These are phyloP conservation scores for Sebastes cheni DNA, from an alignment of 2,797 vertebrate species.

Conservation along the genomic window DNA sequence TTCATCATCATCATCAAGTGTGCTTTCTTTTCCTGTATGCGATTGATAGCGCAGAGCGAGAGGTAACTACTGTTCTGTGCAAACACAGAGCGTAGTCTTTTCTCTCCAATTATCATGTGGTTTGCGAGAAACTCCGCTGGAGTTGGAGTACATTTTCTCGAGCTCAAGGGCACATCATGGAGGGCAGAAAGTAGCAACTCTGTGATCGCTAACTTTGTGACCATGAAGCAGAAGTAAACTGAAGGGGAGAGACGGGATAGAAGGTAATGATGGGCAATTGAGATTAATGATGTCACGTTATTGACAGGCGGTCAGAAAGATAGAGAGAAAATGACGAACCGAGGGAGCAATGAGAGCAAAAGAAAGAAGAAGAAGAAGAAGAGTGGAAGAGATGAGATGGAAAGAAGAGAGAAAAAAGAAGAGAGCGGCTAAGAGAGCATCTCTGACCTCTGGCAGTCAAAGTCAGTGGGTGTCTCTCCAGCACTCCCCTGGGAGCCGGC, in stretches of 20 bases:
- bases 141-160: constrained; percentile 14
- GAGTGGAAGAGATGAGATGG: constrained; percentile 1
- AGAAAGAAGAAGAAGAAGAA: neutral
- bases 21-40: constrained; percentile 4
- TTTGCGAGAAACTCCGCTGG: constrained; percentile 17
- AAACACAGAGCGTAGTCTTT: constrained; percentile 18
- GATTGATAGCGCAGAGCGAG: constrained; percentile 10
- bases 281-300: constrained; percentile 61
- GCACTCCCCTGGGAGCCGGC: constrained; percentile 44
- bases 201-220: constrained; percentile 20
- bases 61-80: constrained; percentile 7
- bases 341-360: constrained; percentile 4
- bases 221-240: constrained; percentile 34
- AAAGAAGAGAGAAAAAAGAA: neutral
- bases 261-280: constrained; percentile 35
- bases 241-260: constrained; percentile 7
- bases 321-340: constrained; percentile 14
- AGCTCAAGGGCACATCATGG: constrained; percentile 23
- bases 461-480: constrained; percentile 61
- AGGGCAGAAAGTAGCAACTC: neutral
- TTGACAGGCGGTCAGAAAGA: constrained; percentile 41
- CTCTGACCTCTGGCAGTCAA: constrained; percentile 67
- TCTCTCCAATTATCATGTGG: constrained; percentile 31
- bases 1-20: constrained; percentile 25
- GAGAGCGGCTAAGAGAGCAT: constrained; percentile 28